phyloP scores from a whole-genome alignment of 1,140 invertebrate species.

The Drosophila eugracilis region DNA sequence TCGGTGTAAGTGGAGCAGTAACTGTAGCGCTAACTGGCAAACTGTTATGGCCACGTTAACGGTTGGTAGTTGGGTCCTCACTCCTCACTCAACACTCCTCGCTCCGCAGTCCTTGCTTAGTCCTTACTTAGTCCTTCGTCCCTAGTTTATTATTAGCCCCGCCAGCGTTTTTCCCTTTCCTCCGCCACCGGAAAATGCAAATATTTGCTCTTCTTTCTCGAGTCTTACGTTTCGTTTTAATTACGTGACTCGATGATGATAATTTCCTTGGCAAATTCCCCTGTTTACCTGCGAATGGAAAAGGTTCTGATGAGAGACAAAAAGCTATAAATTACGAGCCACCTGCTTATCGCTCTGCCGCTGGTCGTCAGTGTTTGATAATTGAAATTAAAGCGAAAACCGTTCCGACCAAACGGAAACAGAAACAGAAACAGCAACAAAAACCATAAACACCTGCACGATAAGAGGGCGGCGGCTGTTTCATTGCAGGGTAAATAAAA shows the following conservation, averaged over 20 bases:
- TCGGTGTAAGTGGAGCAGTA: conserved; percentile 27
- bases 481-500: neutral
- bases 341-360: neutral
- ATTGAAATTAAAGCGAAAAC: conserved; percentile 24
- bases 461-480: neutral
- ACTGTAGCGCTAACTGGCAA: conserved; percentile 31
- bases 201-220: conserved; percentile 41
- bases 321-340: conserved; percentile 28
- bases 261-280: conserved; percentile 18
- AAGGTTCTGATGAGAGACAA: conserved; percentile 30
- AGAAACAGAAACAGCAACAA: no score
- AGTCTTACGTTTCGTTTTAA: conserved; percentile 63
- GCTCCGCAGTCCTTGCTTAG: no score
- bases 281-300: conserved; percentile 62
- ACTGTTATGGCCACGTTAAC: conserved; percentile 45
- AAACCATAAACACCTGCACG: neutral
- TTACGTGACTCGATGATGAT: conserved; percentile 45
- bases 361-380: conserved; percentile 1
- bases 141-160: conserved; percentile 37
- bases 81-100: no score
- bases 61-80: conserved; percentile 15
- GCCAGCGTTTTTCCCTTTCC: neutral
- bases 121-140: neutral
- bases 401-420: neutral
- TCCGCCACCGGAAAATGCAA: conserved; percentile 35